Percentiles rank a stretch among this genome's conserved stretches.
phyloP scores from a whole-genome alignment of 37 sponge, comb jelly and placozoan genomes.

The Cliona cf. orientalis region DNA sequence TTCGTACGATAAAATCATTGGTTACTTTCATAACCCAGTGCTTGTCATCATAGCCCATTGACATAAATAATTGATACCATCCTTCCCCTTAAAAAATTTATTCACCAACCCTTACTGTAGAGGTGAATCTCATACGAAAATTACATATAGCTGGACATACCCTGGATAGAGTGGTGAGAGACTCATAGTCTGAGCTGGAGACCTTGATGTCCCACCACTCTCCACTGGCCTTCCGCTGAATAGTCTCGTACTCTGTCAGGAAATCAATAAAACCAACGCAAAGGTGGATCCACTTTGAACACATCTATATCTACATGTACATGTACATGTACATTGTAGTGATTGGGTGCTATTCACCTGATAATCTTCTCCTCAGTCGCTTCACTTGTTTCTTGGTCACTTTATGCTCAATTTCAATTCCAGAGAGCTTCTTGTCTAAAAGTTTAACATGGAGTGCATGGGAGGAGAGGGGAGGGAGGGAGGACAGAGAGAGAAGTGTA shows the following conservation, averaged over 20 bases:
- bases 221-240: conserved; percentile 35
- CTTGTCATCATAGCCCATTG: not conserved
- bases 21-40: not conserved
- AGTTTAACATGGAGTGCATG: not conserved
- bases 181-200: conserved; percentile 64
- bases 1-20: not conserved
- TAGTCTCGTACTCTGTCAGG: conserved; percentile 24
- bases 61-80: not conserved
- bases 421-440: conserved; percentile 44
- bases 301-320: too few species aligned
- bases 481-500: too few species aligned
- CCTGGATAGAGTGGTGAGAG: conserved; percentile 49
- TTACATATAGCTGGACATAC: too few species aligned
- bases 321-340: too few species aligned
- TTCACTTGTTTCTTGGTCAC: conserved; percentile 51
- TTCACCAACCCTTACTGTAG: too few species aligned
- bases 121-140: too few species aligned
- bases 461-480: not conserved
- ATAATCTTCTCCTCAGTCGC: conserved; percentile 37
- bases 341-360: conserved; percentile 13
- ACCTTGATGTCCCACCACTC: conserved; percentile 70
- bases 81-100: not conserved
- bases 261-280: too few species aligned
- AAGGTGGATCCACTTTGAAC: too few species aligned
- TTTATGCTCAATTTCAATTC: conserved; percentile 38